phyloP scores from a whole-genome alignment of 2,888 invertebrate species.

The Netelia melanura region DNA sequence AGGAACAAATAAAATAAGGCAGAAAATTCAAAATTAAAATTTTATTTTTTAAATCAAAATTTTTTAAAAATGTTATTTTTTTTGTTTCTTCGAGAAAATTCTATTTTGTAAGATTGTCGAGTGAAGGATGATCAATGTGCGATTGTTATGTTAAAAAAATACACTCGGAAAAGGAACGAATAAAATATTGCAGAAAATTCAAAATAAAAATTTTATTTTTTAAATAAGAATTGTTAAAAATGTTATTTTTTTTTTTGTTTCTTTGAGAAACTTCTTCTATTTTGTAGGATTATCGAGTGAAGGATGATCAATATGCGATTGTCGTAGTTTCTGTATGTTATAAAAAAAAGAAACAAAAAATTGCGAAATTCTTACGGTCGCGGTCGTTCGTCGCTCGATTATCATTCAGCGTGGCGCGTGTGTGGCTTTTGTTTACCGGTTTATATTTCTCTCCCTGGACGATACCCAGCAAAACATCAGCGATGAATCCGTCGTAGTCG shows the following conservation, averaged over 20 bases:
- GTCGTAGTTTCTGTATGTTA: constrained; percentile 55
- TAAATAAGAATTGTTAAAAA: neutral
- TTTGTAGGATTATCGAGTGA: constrained; percentile 23
- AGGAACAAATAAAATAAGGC: constrained; percentile 34
- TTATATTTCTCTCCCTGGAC: constrained; percentile 55
- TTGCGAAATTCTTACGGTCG: constrained; percentile 33
- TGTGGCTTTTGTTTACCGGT: constrained; percentile 62
- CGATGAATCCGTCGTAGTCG: constrained; percentile 19
- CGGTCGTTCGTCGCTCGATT: constrained; percentile 44
- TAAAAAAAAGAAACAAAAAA: constrained; percentile 47
- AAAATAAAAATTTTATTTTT: neutral
- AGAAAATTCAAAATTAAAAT: neutral
- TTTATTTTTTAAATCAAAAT: too few species aligned
- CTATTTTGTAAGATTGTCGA: constrained; percentile 20
- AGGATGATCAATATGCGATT: constrained; percentile 65
- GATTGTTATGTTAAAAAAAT: constrained; percentile 36
- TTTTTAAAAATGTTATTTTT: neutral
- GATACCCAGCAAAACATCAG: constrained; percentile 23
- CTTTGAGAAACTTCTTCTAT: neutral
- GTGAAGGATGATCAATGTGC: constrained; percentile 62
- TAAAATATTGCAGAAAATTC: neutral
- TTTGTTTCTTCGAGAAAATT: neutral
- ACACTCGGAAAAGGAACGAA: constrained; percentile 22
- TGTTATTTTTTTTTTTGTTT: too few species aligned
- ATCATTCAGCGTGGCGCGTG: constrained; percentile 61